Evolutionary conservation across 2,888 invertebrate species (phyloP).

Genomic region (Drosophila quinaria): DNA sequence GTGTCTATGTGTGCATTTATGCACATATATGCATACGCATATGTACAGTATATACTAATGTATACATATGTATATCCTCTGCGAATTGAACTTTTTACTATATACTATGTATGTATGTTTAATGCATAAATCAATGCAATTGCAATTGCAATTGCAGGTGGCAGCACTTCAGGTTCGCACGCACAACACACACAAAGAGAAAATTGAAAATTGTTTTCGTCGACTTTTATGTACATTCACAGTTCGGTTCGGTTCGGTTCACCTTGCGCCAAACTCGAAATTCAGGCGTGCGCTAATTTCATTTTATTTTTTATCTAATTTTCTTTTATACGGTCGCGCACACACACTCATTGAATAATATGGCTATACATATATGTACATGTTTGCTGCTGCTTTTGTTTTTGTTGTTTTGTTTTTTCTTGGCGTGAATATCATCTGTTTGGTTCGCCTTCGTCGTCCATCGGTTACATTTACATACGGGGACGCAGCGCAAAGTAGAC

Average conservation of each 20-base stretch:
- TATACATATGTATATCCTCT: conserved; percentile 56
- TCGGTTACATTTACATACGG: conserved; percentile 67
- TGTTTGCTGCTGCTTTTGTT: conserved; percentile 54
- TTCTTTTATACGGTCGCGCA: conserved; percentile 66
- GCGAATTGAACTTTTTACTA: conserved; percentile 46
- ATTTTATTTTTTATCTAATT: conserved; percentile 69
- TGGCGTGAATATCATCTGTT: conserved; percentile 68
- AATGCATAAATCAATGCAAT: conserved; percentile 69
- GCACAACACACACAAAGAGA: conserved; percentile 65
- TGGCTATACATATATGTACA: conserved; percentile 60
- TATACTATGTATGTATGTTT: conserved; percentile 20
- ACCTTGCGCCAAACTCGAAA: conserved; percentile 77
- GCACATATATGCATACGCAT: conserved; percentile 15
- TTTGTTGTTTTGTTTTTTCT: conserved; percentile 43
- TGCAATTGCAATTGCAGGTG: conserved; percentile 54
- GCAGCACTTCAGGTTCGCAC: conserved; percentile 60
- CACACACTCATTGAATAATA: conserved; percentile 74
- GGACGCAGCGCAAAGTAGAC: conserved; percentile 59
- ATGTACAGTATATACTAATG: conserved; percentile 30
- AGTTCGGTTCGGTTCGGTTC: conserved; percentile 58
- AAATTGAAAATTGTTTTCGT: conserved; percentile 70
- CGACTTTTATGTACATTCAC: conserved; percentile 52
- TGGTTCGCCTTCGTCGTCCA: conserved; percentile 67
- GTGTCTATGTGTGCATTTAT: conserved; percentile 12
- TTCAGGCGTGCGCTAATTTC: conserved; percentile 78